Evolutionary conservation across 2,797 vertebrate genomes (phyloP), one percentile per base, ranked within the genome.

Genomic region (Steatocranus sp.): DNA sequence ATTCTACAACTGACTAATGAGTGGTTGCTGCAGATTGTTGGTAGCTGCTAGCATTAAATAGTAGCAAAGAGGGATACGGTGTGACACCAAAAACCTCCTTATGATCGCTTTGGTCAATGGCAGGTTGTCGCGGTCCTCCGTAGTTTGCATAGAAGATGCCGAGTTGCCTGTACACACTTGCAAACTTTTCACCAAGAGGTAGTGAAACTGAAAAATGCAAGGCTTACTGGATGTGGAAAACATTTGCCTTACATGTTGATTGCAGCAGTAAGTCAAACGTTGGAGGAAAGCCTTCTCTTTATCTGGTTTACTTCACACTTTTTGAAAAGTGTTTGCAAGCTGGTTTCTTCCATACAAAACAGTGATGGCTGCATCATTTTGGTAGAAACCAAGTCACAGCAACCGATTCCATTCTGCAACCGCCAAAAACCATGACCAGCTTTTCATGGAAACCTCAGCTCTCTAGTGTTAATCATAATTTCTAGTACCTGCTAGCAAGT

Each of bases 401-500:
- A 38, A 20, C 12, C 12, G 5, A 20, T 38, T 66, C n/a, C 11
- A 38, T 5, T 15, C 54, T 30, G 15, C 25, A 17, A 10, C 61
- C 1, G 2, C 1, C 34, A 66, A 23, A 1, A 66, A 2, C 56
- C 54, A 58, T 3, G 0, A 32, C 30, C 56, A n/a, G 56, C 56
- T 61, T 61, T 34, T 61, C 10, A 34, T 34, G 17, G 56, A 61
- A 58, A 58, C 56, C 30, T 34, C 56, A 11, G 56, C 30, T 61
- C 10, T 34, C 0, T n/a, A 0, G 2, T n/a, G 56, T n/a, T 34
- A 0, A 11, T 61, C 56, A 11, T 61, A 1, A n/a, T 61, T 25
- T 70, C 25, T 17, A 46, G 38, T 18, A 27, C 9, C 10, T 38
- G 58, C 11, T 2, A 11, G 3, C 27, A 34, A 7, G 56, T 34